These are phyloP conservation scores for Tachina lurida DNA, from an alignment of 2,888 invertebrate species.

Conservation along the genomic window DNA sequence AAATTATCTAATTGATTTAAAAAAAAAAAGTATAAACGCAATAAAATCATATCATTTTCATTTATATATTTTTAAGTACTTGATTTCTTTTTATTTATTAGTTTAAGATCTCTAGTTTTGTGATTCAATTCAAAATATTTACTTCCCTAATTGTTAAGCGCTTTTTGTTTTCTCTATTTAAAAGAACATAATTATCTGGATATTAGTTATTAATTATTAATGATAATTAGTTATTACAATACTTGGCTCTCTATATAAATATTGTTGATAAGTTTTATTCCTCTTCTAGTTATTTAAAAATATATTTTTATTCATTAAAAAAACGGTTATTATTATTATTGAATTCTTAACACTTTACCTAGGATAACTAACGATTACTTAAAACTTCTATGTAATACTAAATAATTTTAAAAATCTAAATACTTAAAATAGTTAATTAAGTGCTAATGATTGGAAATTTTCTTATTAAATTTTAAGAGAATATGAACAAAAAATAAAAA, in stretches of 20 bases:
- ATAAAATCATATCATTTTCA: conserved; percentile 48
- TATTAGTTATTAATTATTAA: conserved; percentile 29
- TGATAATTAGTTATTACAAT: conserved; percentile 10
- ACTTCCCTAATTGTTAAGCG: conserved; percentile 49
- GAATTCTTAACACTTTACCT: conserved; percentile 12
- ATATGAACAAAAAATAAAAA: neutral
- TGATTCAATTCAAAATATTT: conserved; percentile 63
- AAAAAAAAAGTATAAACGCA: conserved; percentile 5
- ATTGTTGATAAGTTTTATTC: conserved; percentile 53
- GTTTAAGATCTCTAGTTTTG: conserved; percentile 44
- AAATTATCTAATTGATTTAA: neutral
- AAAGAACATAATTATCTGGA: neutral
- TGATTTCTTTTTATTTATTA: conserved; percentile 16
- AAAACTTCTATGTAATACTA: conserved; percentile 42
- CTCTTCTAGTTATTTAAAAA: conserved; percentile 54
- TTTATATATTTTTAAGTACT: neutral
- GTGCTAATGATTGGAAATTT: neutral
- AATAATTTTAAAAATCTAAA: conserved; percentile 34
- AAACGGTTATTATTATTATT: conserved; percentile 5
- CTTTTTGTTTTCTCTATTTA: conserved; percentile 2
- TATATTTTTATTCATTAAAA: conserved; percentile 17
- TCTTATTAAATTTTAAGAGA: neutral
- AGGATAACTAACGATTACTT: conserved; percentile 15
- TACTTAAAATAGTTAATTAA: conserved; percentile 4
- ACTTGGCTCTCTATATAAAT: neutral